phyloP scores from a whole-genome alignment of 2,888 invertebrate species.

The Palloptera scutellata region DNA sequence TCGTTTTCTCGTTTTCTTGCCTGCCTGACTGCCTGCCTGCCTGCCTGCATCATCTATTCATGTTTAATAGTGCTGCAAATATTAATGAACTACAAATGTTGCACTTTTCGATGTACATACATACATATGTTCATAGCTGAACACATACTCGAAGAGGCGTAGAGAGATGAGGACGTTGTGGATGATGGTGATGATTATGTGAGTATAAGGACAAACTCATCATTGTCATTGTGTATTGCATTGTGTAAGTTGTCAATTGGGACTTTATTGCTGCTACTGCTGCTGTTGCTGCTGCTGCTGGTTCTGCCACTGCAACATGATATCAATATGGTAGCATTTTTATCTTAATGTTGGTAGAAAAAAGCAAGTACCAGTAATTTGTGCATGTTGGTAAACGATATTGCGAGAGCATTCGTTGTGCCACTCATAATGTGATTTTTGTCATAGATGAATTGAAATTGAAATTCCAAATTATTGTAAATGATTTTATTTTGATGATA shows the following conservation, averaged over 20 bases:
- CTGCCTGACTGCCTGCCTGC: constrained; percentile 1
- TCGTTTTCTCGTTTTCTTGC: constrained; percentile 14
- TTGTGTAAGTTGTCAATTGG: neutral
- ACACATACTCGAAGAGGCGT: too few relatives aligned
- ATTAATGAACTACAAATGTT: constrained; percentile 42
- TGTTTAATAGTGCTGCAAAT: constrained; percentile 44
- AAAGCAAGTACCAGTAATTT: neutral
- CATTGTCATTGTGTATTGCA: too few relatives aligned
- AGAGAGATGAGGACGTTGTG: too few relatives aligned
- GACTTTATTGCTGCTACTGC: constrained; percentile 22
- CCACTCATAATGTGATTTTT: constrained; percentile 34
- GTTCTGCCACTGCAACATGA: constrained; percentile 31
- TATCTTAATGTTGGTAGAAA: neutral
- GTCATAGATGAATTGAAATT: constrained; percentile 36
- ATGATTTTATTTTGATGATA: neutral
- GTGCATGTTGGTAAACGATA: neutral
- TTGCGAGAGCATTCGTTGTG: constrained; percentile 4
- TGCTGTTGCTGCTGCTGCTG: constrained; percentile 15
- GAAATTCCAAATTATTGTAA: constrained; percentile 28
- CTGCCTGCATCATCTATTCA: constrained; percentile 25
- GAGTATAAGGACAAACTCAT: too few relatives aligned
- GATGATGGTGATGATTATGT: too few relatives aligned
- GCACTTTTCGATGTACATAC: constrained; percentile 23
- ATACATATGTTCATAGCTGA: neutral
- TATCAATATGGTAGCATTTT: constrained; percentile 40